Conservation (phyloP, 2,113 vertebrate genomes). For the Equus przewalskii region DNA sequence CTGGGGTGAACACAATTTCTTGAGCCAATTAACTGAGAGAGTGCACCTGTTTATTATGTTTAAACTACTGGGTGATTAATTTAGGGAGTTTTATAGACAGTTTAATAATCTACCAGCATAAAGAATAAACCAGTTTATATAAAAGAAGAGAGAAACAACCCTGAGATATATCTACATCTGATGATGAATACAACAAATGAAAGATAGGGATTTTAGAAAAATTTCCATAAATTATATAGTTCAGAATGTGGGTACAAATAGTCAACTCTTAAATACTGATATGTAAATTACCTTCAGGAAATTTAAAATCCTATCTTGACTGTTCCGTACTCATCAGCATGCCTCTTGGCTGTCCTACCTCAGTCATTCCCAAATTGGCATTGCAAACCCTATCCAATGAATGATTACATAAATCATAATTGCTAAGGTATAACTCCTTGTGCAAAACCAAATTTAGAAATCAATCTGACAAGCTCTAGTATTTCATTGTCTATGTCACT, state of each 20-base stretch:
- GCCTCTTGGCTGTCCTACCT: neutral
- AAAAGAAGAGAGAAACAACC: constrained; percentile 64
- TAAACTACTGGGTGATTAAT: constrained; percentile 78
- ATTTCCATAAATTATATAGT: constrained; percentile 38
- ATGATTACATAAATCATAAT: constrained; percentile 6
- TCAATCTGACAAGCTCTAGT: neutral
- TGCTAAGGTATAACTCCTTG: constrained; percentile 10
- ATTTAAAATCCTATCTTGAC: neutral
- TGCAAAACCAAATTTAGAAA: neutral
- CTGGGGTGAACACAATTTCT: constrained; percentile 70
- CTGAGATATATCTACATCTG: neutral
- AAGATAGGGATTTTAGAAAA: constrained; percentile 25
- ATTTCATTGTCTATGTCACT: neutral
- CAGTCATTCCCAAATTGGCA: neutral
- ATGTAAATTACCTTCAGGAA: neutral
- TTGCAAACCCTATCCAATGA: neutral
- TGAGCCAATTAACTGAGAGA: constrained; percentile 73
- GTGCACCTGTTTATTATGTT: constrained; percentile 75
- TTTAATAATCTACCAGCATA: constrained; percentile 66
- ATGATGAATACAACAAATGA: constrained; percentile 47
- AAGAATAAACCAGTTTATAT: constrained; percentile 59
- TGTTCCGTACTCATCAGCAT: neutral
- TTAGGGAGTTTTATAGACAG: constrained; percentile 78
- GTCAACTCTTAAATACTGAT: neutral
- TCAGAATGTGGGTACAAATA: constrained; percentile 38